A percentile compares a stretch with the other conserved stretches of the same genome.
These are phyloP conservation scores for Lerema accius DNA, from an alignment of 1,140 invertebrate genomes.

Conservation along the genomic window DNA sequence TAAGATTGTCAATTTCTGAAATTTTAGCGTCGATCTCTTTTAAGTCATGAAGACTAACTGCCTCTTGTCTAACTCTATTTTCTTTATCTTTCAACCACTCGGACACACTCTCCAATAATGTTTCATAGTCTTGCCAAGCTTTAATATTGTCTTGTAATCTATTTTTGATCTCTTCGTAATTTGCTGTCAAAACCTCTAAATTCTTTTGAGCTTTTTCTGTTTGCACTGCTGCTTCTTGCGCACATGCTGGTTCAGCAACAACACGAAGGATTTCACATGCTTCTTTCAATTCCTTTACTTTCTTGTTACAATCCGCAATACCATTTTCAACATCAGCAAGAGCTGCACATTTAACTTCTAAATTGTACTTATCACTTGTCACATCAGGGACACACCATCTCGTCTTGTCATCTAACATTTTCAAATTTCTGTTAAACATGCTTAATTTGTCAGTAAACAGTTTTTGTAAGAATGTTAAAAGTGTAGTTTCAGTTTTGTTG, in stretches of 20 bases:
- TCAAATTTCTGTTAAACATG: constrained; percentile 90
- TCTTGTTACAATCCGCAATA: constrained; percentile 86
- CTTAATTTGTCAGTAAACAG: constrained; percentile 93
- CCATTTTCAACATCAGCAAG: constrained; percentile 90
- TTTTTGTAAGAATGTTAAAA: constrained; percentile 93
- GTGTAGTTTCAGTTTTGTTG: constrained; percentile 91
- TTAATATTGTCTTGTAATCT: constrained; percentile 88
- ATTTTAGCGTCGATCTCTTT: constrained; percentile 89
- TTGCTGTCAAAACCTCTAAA: constrained; percentile 86
- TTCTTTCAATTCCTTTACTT: constrained; percentile 86
- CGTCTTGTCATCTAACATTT: constrained; percentile 93
- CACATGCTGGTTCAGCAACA: constrained; percentile 87
- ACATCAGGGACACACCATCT: constrained; percentile 95
- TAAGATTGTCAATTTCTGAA: constrained; percentile 85
- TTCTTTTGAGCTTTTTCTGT: constrained; percentile 87
- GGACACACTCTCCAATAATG: constrained; percentile 88
- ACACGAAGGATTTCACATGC: constrained; percentile 86
- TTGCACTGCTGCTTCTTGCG: constrained; percentile 85
- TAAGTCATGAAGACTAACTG: constrained; percentile 87
- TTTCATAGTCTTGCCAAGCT: constrained; percentile 92
- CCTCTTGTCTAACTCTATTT: constrained; percentile 89
- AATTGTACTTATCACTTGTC: constrained; percentile 93
- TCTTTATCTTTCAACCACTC: constrained; percentile 95
- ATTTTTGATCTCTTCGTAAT: constrained; percentile 87
- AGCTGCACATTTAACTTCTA: constrained; percentile 95